Conservation (phyloP, 2,888 invertebrate genomes). For the Galeopsomyia nigrocyanea region DNA sequence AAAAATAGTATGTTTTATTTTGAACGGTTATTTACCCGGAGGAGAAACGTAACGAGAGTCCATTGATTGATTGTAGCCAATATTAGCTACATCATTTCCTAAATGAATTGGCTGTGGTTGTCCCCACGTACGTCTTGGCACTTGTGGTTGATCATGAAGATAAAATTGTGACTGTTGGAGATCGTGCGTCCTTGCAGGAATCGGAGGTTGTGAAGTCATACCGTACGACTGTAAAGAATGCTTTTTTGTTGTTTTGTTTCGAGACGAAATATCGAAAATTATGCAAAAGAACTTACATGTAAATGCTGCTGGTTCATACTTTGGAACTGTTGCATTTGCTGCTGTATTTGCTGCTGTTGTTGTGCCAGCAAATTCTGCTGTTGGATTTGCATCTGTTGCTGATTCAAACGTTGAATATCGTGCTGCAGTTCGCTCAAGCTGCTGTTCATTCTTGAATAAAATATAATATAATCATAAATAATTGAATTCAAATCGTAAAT, state of each 20-base stretch:
- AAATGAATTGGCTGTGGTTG: slow-evolving; percentile 69
- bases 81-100: slow-evolving; percentile 64
- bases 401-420: slow-evolving; percentile 91
- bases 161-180: slow-evolving; percentile 78
- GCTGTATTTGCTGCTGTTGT: slow-evolving; percentile 73
- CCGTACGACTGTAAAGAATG: slow-evolving; percentile 57
- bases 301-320: slow-evolving; percentile 66
- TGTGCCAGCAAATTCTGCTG: slow-evolving; percentile 74
- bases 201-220: slow-evolving; percentile 60
- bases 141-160: slow-evolving; percentile 77
- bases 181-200: slow-evolving; percentile 61
- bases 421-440: slow-evolving; percentile 95
- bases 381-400: slow-evolving; percentile 84
- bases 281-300: slow-evolving; percentile 54
- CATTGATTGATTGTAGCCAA: slow-evolving; percentile 62
- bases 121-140: slow-evolving; percentile 70
- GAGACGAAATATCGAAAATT: neutral
- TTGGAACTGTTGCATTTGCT: slow-evolving; percentile 73
- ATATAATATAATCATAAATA: slow-evolving; percentile 11
- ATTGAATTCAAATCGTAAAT: neutral
- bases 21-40: slow-evolving; percentile 51
- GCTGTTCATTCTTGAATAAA: slow-evolving; percentile 83
- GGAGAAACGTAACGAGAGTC: slow-evolving; percentile 62
- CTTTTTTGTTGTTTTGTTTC: slow-evolving; percentile 2
- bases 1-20: neutral